These are phyloP conservation scores for Ctenomys sociabilis DNA, from an alignment of 2,113 vertebrate species.

Conservation along the genomic window DNA sequence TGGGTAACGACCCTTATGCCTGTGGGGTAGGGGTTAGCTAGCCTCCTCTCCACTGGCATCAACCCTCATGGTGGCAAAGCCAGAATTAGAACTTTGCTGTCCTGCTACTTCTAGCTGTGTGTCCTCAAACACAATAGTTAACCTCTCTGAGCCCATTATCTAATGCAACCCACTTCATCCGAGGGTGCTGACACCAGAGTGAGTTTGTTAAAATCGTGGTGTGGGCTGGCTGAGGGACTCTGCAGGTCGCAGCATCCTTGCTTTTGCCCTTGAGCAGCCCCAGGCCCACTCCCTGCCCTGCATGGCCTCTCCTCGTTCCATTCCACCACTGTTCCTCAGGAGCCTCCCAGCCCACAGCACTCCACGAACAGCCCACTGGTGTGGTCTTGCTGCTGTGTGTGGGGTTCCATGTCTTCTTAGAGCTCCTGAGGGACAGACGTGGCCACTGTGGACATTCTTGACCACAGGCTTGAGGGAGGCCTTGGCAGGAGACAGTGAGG, in stretches of 20 bases:
- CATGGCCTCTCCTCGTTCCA: not conserved
- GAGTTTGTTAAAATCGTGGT: not conserved
- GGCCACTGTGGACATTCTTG: not conserved
- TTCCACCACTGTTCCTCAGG: not conserved
- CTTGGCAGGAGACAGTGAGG: not conserved
- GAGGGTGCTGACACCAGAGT: not conserved
- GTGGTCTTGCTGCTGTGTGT: not conserved
- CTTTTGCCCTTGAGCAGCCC: not conserved
- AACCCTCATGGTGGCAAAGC: not conserved
- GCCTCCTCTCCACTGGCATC: not conserved
- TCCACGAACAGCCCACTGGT: not conserved
- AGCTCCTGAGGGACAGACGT: not conserved
- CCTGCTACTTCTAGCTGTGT: not conserved
- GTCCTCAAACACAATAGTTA: not conserved
- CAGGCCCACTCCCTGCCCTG: not conserved
- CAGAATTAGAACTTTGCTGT: not conserved
- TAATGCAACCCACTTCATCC: not conserved
- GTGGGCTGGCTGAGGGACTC: not conserved
- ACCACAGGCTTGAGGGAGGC: not conserved
- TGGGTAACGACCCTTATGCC: no score
- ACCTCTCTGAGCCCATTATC: not conserved
- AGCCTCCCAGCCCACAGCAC: not conserved
- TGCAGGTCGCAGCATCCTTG: not conserved
- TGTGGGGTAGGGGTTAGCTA: not conserved
- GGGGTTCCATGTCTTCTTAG: not conserved